Base-by-base conservation (phyloP, 2,888 invertebrate genomes). In the Koerneria pararmatus region DNA sequence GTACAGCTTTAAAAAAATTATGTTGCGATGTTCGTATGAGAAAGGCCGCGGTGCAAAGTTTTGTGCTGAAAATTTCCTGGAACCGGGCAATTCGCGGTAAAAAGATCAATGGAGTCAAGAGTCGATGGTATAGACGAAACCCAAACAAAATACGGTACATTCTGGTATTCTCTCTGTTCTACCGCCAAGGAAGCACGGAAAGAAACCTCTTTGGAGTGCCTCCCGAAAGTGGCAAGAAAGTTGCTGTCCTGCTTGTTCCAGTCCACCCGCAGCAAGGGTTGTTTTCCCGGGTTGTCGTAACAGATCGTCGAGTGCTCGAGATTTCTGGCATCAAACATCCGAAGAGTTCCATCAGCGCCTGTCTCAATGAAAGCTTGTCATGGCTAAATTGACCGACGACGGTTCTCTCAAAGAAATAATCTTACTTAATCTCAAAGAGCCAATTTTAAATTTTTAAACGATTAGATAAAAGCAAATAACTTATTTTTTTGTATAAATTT, bases 201-300 rank as follows among this genome's bases (percentile, higher is more conserved):
- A n/a, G n/a, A n/a, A 11, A 95, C 95, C 88, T 98, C 97, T 85
- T 92, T 92, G 2, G 97, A 94, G 87, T 97, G 95, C 93, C 95
- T 95, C n/a, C 97, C 97, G 79, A 98, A 93, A 0, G 97, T 98
- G 32, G 95, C 95, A 78, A 98, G 88, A 87, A 97, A 97, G 88
- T 98, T 98, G 19, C 95, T 95, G 87, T 99, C 98, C 86, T 97
- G 95, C 85, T 97, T 95, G 87, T 98, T 98, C 97, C 98, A 98
- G 53, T 95, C 95, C 60, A 98, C 88, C 73, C 98, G 88, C 57
- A 99, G 87, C 59, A 98, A 87, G 1, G 98, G 95, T 37, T 93
- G 93, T 85, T 95, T 2, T 69, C 90, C 89, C 0, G 94, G 93
- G 85, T 98, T 97, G 88, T 98, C 98, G 84, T 98, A 99, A 75